phyloP scores from a whole-genome alignment of 2,113 vertebrate genomes.

The Spea multiplicata region DNA sequence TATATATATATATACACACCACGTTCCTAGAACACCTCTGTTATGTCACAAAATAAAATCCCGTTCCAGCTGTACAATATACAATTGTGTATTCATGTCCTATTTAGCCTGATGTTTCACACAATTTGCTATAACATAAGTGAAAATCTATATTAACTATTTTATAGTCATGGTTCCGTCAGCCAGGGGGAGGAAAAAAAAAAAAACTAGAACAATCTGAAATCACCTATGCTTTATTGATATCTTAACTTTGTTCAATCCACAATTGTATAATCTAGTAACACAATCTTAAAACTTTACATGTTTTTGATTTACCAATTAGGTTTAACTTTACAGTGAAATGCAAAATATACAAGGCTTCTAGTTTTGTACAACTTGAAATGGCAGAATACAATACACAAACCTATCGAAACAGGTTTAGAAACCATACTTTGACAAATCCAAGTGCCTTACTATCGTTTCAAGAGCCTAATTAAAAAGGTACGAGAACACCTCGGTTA shows the following conservation, averaged over 20 bases:
- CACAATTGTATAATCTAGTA: constrained; percentile 37
- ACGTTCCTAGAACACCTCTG: no score
- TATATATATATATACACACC: no score
- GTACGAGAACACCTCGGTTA: no score
- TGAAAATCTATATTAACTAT: no score
- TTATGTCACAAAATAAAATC: no score
- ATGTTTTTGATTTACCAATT: constrained; percentile 29
- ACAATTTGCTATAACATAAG: no score
- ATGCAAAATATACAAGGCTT: constrained; percentile 42
- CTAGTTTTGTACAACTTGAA: constrained; percentile 22
- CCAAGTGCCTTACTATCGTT: neutral
- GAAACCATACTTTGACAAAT: constrained; percentile 1
- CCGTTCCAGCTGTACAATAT: no score
- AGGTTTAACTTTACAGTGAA: constrained; percentile 44
- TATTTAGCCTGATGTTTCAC: no score
- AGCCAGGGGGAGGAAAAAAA: neutral
- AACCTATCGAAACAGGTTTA: constrained; percentile 20
- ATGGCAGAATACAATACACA: constrained; percentile 20
- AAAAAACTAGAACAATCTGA: constrained; percentile 35
- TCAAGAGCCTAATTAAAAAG: no score
- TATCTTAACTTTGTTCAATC: constrained; percentile 38
- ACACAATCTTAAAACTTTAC: constrained; percentile 43
- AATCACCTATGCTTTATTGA: constrained; percentile 45
- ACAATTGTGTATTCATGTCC: no score
- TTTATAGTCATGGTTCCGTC: no score